Evolutionary conservation across 2,113 vertebrate genomes (phyloP).

Genomic region (Peromyscus maniculatus): DNA sequence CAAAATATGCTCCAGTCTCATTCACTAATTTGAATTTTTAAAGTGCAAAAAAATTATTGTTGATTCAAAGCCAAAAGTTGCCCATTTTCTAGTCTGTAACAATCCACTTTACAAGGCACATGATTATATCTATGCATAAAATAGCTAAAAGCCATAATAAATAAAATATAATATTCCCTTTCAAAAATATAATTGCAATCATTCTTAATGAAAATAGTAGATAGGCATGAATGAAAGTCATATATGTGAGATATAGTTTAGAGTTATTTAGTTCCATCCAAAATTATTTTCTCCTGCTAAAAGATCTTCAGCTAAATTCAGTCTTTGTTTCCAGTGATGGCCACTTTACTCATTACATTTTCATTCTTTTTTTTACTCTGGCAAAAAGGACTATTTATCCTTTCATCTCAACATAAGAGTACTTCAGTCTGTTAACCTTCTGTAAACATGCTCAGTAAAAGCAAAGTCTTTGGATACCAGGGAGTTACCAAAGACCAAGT

Average conservation of each 20-base stretch:
- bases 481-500: background rate
- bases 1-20: background rate
- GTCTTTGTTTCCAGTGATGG: background rate
- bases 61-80: background rate
- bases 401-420: background rate
- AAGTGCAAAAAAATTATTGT: background rate
- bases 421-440: background rate
- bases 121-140: background rate
- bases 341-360: background rate
- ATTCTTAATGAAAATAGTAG: background rate
- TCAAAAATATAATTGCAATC: background rate
- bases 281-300: background rate
- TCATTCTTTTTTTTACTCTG: background rate
- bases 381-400: background rate
- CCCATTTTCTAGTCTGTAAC: background rate
- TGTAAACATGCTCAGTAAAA: background rate
- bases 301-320: background rate
- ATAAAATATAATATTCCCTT: background rate
- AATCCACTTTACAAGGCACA: background rate
- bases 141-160: background rate
- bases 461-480: background rate
- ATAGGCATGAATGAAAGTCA: conserved; percentile 24
- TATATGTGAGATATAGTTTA: background rate
- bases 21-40: conserved; percentile 7
- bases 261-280: background rate